Base-by-base conservation (phyloP, 2,888 invertebrate species). In the Hypolimnas misippus region DNA sequence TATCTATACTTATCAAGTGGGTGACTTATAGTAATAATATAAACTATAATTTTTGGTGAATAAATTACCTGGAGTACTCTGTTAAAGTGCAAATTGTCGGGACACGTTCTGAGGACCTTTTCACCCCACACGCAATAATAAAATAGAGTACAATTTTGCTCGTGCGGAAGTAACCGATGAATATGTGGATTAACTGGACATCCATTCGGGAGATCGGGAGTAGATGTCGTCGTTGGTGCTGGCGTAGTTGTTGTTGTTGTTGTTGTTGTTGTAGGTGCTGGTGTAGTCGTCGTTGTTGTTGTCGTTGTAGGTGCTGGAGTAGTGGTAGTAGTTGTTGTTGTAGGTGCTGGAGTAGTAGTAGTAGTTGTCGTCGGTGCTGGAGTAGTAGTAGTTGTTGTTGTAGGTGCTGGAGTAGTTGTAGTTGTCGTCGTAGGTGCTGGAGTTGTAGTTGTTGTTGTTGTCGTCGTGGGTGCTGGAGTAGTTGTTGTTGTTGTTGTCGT, bases 101-200 rank as follows among this genome's bases (percentile, higher is more conserved):
- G 67, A 53, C 89, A 89, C 21, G 70, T 16, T 35, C 76, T 76
- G 16, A 71, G 66, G 1, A 81, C 77, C 55, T 74, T 76, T n/a
- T 73, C 51, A 52, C 87, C 88, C 81, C 83, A 82, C 33, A 84
- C 84, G 70, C 89, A 90, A 69, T 83, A 82, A 70, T 87, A 89
- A 81, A 87, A 90, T 3, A 73, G 68, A 53, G 76, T 82, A 72
- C 87, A 89, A 57, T 84, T 75, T 10, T 69, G 64, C 57, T 77
- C 78, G 62, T 85, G 79, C 1, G 88, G 84, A 63, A 87, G 68
- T 10, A 89, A 73, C 87, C 84, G 85, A 73, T 87, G 87, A 19
- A 83, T 71, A 49, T 74, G 75, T 0, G 79, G 81, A 68, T 87
- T 66, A 0, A 77, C 77, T 1, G 90, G 90, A 69, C 89, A 90